phyloP scores from a whole-genome alignment of 2,797 vertebrate species.

The Urophycis tenuis region DNA sequence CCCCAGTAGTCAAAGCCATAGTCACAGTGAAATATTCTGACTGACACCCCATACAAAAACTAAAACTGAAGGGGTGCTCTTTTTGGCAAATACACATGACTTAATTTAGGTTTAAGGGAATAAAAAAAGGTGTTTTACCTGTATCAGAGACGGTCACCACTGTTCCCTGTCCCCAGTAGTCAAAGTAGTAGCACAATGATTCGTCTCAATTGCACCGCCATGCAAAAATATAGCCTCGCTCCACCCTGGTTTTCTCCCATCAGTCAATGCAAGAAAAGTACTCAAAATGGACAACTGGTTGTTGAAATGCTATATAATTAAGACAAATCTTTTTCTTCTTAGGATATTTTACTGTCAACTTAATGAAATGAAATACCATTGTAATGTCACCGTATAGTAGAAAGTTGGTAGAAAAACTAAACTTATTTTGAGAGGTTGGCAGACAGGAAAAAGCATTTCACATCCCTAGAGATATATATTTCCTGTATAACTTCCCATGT shows the following conservation, averaged over 20 bases:
- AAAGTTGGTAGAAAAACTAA: neutral
- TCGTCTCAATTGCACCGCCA: constrained; percentile 7
- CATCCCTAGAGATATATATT: no score
- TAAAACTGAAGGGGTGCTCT: neutral
- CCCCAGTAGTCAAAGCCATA: constrained; percentile 60
- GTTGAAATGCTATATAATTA: neutral
- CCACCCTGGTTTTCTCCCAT: neutral
- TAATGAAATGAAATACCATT: no score
- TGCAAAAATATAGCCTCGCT: constrained; percentile 23
- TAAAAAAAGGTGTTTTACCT: constrained; percentile 55
- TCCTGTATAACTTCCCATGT: no score
- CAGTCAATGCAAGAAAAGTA: neutral
- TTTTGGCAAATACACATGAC: neutral
- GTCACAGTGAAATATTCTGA: constrained; percentile 33
- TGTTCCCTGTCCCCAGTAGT: constrained; percentile 60
- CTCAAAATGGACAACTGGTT: no score
- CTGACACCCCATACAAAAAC: constrained; percentile 32
- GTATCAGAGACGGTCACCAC: constrained; percentile 55
- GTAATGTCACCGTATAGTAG: neutral
- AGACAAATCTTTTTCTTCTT: neutral
- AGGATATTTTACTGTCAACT: neutral
- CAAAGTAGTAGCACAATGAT: constrained; percentile 50
- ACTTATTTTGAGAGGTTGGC: neutral
- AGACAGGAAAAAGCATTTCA: no score
- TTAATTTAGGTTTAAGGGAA: constrained; percentile 1